A percentile compares a stretch with the other conserved stretches of the same genome.
These are phyloP conservation scores for Automeris io DNA, from an alignment of 2,888 invertebrate genomes.

Conservation along the genomic window DNA sequence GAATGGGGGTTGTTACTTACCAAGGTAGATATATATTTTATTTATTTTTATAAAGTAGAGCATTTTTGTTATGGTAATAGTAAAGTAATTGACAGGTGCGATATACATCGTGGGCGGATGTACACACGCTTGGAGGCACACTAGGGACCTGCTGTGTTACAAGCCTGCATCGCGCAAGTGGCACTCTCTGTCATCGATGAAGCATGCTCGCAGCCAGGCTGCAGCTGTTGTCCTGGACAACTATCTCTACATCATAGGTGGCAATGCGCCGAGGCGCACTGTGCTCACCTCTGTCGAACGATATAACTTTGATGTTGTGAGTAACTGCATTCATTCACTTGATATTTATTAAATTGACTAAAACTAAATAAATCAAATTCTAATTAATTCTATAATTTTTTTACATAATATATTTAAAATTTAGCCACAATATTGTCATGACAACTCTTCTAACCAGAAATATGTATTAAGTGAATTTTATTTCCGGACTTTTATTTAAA, in stretches of 20 bases:
- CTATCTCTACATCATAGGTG: slow-evolving; percentile 91
- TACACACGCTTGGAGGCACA: slow-evolving; percentile 86
- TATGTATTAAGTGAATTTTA: no score
- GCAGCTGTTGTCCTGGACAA: slow-evolving; percentile 91
- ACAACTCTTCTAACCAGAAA: no score
- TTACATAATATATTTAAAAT: no score
- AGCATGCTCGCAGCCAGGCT: slow-evolving; percentile 90
- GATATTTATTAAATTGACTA: no score
- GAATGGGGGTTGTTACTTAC: slow-evolving; percentile 90
- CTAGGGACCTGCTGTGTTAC: slow-evolving; percentile 87
- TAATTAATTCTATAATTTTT: no score
- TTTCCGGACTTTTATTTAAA: no score
- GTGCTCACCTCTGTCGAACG: slow-evolving; percentile 89
- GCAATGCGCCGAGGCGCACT: slow-evolving; percentile 87
- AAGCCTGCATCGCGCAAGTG: slow-evolving; percentile 89
- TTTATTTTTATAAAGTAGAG: neutral
- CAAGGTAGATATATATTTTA: slow-evolving; percentile 5
- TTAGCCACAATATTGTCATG: no score
- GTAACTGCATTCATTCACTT: no score
- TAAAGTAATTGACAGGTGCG: slow-evolving; percentile 71
- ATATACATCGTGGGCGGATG: slow-evolving; percentile 96
- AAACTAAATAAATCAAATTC: no score
- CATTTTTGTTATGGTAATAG: neutral
- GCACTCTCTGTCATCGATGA: slow-evolving; percentile 86
- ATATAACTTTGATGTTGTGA: slow-evolving; percentile 87